phyloP scores from a whole-genome alignment of 2,797 vertebrate genomes.

The Hoplostethus mediterraneus region DNA sequence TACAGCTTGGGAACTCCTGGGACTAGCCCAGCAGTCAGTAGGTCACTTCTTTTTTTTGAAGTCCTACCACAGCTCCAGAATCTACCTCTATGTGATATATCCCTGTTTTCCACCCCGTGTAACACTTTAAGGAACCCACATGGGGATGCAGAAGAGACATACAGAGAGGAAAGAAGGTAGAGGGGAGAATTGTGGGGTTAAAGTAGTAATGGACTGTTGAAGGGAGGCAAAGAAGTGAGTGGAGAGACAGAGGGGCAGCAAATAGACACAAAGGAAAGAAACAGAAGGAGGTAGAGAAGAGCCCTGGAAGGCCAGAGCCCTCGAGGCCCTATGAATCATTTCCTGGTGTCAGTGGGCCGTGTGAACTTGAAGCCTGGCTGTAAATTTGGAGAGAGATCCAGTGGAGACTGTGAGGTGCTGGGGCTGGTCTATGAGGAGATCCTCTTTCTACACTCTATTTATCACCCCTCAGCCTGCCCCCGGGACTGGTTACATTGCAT shows the following conservation, averaged over 20 bases:
- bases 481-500: slow-evolving; percentile 20
- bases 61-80: slow-evolving; percentile 2
- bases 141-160: slow-evolving; percentile 20
- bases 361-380: slow-evolving; percentile 33
- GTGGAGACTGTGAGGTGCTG: slow-evolving; percentile 5
- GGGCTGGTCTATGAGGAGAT: slow-evolving; percentile 14
- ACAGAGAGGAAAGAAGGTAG: neutral
- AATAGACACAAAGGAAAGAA: slow-evolving; percentile 41
- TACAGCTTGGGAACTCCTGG: slow-evolving; percentile 1
- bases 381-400: slow-evolving; percentile 50
- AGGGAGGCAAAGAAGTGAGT: slow-evolving; percentile 15
- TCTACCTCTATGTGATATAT: slow-evolving; percentile 31
- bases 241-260: slow-evolving; percentile 27
- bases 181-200: slow-evolving; percentile 8
- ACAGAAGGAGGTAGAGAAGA: slow-evolving; percentile 32
- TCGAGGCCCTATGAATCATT: slow-evolving; percentile 54
- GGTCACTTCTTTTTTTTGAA: slow-evolving; percentile 26
- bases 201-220: slow-evolving; percentile 32
- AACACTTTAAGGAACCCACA: slow-evolving; percentile 29
- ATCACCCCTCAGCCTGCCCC: slow-evolving; percentile 7
- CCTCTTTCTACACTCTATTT: slow-evolving; percentile 23
- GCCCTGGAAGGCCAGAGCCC: slow-evolving; percentile 28
- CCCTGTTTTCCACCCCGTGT: slow-evolving; percentile 33
- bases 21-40: neutral
- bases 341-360: slow-evolving; percentile 37